phyloP scores from a whole-genome alignment of 1,140 invertebrate species.

The Mamestra configurata region DNA sequence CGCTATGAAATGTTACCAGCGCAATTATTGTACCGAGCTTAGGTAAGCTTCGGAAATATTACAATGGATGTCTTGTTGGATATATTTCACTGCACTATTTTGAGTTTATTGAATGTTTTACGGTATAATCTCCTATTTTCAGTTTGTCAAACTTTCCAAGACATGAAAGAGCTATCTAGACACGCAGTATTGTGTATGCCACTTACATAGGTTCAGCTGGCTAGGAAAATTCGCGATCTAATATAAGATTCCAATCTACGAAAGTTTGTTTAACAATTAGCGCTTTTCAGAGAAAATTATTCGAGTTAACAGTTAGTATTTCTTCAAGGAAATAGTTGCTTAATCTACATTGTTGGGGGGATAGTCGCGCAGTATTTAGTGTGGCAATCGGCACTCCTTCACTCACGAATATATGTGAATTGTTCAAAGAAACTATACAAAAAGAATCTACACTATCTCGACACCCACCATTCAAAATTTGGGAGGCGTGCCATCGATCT shows the following conservation, averaged over 20 bases:
- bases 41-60: background rate
- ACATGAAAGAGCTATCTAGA: too few relatives aligned
- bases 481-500: slow-evolving; percentile 30
- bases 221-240: background rate
- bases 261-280: slow-evolving; percentile 33
- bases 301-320: slow-evolving; percentile 3
- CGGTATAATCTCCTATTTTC: too few relatives aligned
- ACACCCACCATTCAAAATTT: slow-evolving; percentile 22
- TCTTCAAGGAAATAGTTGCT: slow-evolving; percentile 2
- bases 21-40: slow-evolving; percentile 18
- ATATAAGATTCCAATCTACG: slow-evolving; percentile 2
- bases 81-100: too few relatives aligned
- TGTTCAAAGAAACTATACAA: slow-evolving; percentile 21
- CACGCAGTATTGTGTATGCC: too few relatives aligned
- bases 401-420: slow-evolving; percentile 38
- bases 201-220: too few relatives aligned
- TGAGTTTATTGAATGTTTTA: background rate
- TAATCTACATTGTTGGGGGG: background rate
- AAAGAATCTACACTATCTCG: slow-evolving; percentile 12
- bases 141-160: too few relatives aligned
- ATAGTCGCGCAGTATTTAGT: slow-evolving; percentile 29
- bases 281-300: slow-evolving; percentile 25
- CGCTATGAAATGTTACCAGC: slow-evolving; percentile 25
- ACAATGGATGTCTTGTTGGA: slow-evolving; percentile 40
- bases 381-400: slow-evolving; percentile 18